Percentiles rank a stretch among this genome's conserved stretches.
These are phyloP conservation scores for Rachycentron canadum DNA, from an alignment of 2,797 vertebrate genomes.

Conservation along the genomic window DNA sequence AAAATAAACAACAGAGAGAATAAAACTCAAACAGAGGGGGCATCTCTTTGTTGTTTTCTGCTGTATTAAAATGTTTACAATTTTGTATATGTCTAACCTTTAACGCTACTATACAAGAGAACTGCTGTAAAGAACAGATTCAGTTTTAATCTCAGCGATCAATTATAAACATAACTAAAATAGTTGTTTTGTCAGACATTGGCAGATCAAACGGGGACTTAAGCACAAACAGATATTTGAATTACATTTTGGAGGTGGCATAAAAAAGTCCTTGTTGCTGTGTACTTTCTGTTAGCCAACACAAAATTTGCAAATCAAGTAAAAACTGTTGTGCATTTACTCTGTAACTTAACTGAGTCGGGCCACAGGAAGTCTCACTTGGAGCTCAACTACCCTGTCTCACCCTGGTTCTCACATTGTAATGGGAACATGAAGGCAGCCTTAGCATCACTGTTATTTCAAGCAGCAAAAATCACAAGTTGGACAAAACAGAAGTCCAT, in stretches of 20 bases:
- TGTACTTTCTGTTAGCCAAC: background rate
- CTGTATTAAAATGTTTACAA: no score
- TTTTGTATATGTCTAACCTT: no score
- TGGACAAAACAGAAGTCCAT: background rate
- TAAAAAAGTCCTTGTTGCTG: background rate
- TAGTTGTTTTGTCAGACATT: background rate
- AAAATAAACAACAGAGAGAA: no score
- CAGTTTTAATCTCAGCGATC: background rate
- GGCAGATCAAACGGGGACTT: background rate
- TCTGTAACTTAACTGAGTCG: background rate
- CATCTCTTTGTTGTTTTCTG: no score
- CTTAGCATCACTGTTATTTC: conserved; percentile 36
- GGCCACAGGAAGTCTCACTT: background rate
- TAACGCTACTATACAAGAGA: no score
- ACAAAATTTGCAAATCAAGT: background rate
- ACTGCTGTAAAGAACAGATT: background rate
- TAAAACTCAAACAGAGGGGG: no score
- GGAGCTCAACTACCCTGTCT: conserved; percentile 11
- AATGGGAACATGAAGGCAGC: conserved; percentile 47
- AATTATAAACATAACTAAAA: background rate
- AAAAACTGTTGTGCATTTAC: background rate
- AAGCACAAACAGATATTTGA: background rate
- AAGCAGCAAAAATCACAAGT: conserved; percentile 26
- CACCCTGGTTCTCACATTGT: conserved; percentile 23
- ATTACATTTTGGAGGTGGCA: background rate